Conservation (phyloP, 92 coral and sea anemone genomes). For the Parazoanthus atlanticus region DNA sequence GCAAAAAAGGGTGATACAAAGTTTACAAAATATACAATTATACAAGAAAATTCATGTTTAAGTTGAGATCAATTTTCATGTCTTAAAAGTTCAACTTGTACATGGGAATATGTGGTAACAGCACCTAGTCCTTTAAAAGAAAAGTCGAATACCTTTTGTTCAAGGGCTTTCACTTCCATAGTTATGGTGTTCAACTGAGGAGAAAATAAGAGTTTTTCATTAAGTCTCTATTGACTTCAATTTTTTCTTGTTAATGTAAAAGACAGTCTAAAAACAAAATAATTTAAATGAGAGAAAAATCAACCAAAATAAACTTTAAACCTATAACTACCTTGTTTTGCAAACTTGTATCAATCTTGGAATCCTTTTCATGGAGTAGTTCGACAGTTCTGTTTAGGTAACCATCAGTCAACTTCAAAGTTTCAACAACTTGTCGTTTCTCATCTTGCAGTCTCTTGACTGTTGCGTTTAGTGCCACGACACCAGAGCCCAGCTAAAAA, state of each 20-base stretch:
- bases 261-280: not conserved
- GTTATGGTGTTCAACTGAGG: not conserved
- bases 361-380: conserved; percentile 17
- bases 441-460: conserved; percentile 11
- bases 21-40: too few relatives aligned
- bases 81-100: too few relatives aligned
- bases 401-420: conserved; percentile 8
- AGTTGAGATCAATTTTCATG: too few relatives aligned
- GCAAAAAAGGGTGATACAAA: not conserved
- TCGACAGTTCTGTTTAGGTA: conserved; percentile 30
- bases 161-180: conserved; percentile 13
- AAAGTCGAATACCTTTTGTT: conserved; percentile 12
- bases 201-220: not conserved
- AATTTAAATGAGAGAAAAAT: not conserved
- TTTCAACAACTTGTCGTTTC: conserved; percentile 10
- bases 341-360: conserved; percentile 1
- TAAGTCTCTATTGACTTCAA: not conserved
- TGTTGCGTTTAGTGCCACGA: conserved; percentile 21
- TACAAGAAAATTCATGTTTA: too few relatives aligned
- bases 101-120: too few relatives aligned
- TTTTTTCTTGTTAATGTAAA: not conserved
- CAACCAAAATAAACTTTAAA: not conserved
- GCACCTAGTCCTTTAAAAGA: too few relatives aligned
- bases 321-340: not conserved
- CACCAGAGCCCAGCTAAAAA: conserved; percentile 7